Evolutionary conservation across 2,113 vertebrate species (phyloP).

Genomic region (Periophthalmus modestus): DNA sequence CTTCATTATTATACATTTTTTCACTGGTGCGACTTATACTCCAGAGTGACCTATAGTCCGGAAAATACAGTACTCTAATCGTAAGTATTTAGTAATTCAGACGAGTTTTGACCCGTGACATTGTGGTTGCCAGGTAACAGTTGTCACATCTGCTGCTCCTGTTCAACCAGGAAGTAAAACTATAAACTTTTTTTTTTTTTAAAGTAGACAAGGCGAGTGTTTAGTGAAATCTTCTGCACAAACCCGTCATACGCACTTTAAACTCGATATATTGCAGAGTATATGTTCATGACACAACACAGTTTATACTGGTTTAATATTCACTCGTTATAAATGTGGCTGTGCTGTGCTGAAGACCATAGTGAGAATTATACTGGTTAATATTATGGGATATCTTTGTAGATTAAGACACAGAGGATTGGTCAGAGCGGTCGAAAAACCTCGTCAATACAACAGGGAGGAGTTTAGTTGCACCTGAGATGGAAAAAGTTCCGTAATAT

Average conservation of each 20-base stretch:
- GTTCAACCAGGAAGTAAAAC: too few relatives aligned
- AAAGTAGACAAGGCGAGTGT: too few relatives aligned
- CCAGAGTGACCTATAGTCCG: too few relatives aligned
- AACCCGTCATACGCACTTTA: conserved; percentile 25
- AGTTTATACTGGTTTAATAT: conserved; percentile 56
- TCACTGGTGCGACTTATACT: too few relatives aligned
- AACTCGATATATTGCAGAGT: conserved; percentile 70
- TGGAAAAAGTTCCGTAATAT: background rate
- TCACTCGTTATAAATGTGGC: conserved; percentile 57
- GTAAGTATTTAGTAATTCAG: too few relatives aligned
- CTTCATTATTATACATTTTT: too few relatives aligned
- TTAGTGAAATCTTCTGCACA: too few relatives aligned
- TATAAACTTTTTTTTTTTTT: too few relatives aligned
- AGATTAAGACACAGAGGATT: conserved; percentile 68
- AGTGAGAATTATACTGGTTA: conserved; percentile 44
- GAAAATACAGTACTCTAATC: too few relatives aligned
- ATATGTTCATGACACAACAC: conserved; percentile 64
- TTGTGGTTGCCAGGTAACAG: too few relatives aligned
- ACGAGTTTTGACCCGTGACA: too few relatives aligned
- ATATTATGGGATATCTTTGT: background rate
- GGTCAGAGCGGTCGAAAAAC: conserved; percentile 50
- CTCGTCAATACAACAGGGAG: conserved; percentile 35
- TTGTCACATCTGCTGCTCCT: too few relatives aligned
- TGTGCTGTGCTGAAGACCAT: conserved; percentile 58
- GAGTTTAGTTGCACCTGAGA: conserved; percentile 44